Evolutionary conservation across 37 sponge, comb jelly and placozoan genomes (phyloP).

Genomic region (Aplysina aerophoba): DNA sequence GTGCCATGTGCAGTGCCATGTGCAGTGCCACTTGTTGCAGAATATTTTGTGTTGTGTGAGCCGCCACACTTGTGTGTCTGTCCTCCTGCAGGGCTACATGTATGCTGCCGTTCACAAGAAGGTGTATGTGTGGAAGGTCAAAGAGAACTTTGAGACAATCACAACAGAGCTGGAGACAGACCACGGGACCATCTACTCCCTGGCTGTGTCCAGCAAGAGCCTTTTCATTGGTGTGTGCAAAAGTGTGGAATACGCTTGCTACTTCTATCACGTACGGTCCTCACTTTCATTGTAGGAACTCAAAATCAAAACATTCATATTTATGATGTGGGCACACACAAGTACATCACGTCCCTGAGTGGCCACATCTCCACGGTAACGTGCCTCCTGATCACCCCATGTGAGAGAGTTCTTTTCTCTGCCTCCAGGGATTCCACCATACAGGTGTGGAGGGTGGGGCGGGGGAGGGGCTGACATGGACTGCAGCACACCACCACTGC

Average conservation of each 20-base stretch:
- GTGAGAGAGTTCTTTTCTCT: constrained; percentile 85
- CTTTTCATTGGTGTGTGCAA: constrained; percentile 69
- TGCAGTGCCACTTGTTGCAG: background rate
- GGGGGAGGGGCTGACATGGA: no score
- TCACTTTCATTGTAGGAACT: constrained; percentile 59
- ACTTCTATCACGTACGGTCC: background rate
- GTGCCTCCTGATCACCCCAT: constrained; percentile 60
- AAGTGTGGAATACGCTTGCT: background rate
- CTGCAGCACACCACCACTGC: no score
- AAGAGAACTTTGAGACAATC: constrained; percentile 66
- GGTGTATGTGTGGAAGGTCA: constrained; percentile 82
- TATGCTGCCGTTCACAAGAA: constrained; percentile 86
- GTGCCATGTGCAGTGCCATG: background rate
- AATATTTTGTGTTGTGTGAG: no score
- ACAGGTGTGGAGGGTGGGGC: no score
- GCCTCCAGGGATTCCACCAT: constrained; percentile 84
- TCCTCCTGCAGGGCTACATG: constrained; percentile 51
- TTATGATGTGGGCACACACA: constrained; percentile 69
- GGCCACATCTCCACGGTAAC: constrained; percentile 94
- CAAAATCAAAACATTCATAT: constrained; percentile 94
- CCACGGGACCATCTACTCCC: constrained; percentile 86
- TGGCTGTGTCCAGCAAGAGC: constrained; percentile 81
- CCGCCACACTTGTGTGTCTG: no score
- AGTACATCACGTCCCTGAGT: constrained; percentile 74
- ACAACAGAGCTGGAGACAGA: constrained; percentile 55